phyloP scores from a whole-genome alignment of 2,888 invertebrate genomes.

The Drosophila sordidapex region DNA sequence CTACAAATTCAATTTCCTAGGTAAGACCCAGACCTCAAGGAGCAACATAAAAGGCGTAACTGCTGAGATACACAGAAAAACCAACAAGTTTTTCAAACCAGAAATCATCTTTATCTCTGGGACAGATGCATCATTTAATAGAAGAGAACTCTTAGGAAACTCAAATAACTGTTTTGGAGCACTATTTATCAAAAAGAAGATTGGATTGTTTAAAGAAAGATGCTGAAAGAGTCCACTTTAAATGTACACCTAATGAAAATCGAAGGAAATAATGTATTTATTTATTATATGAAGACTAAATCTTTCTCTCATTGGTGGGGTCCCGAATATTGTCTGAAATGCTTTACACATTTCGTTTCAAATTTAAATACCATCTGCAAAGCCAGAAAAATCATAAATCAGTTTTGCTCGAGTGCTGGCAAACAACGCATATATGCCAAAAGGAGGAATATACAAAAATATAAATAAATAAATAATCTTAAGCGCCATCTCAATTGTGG shows the following conservation, averaged over 20 bases:
- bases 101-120: not conserved
- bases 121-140: not conserved
- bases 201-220: not conserved
- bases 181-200: not conserved
- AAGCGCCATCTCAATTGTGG: slow-evolving; percentile 63
- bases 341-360: not conserved
- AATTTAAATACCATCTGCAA: not conserved
- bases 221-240: not conserved
- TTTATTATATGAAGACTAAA: not conserved
- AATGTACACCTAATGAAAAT: not conserved
- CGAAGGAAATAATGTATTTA: not conserved
- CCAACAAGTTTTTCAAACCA: not conserved
- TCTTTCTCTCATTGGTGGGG: not conserved
- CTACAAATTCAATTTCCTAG: not conserved
- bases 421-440: slow-evolving; percentile 2
- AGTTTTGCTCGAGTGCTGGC: slow-evolving; percentile 9
- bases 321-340: not conserved
- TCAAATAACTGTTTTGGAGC: not conserved
- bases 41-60: not conserved
- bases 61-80: not conserved
- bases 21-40: not conserved
- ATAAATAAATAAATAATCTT: slow-evolving; percentile 64
- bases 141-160: not conserved
- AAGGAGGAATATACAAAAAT: slow-evolving; percentile 10
- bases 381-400: slow-evolving; percentile 9